These are phyloP conservation scores for Galerucella nymphaeae DNA, from an alignment of 2,888 invertebrate species.

Conservation along the genomic window DNA sequence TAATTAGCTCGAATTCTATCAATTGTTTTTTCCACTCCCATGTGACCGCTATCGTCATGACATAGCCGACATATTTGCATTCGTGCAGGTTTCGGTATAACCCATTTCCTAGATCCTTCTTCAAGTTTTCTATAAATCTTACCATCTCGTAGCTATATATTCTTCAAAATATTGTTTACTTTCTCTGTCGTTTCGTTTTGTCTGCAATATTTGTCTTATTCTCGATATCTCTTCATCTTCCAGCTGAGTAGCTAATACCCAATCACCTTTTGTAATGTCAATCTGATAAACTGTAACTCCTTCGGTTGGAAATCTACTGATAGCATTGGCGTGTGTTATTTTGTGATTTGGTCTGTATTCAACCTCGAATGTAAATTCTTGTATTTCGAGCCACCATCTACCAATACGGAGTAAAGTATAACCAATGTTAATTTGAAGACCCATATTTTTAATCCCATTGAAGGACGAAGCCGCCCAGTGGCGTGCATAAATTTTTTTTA, in stretches of 20 bases:
- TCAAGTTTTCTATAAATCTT: slow-evolving; percentile 18
- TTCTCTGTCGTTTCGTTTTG: slow-evolving; percentile 2
- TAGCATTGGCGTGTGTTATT: slow-evolving; percentile 44
- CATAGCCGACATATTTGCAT: no score
- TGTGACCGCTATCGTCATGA: no score
- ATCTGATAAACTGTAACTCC: slow-evolving; percentile 32
- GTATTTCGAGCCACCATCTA: slow-evolving; percentile 53
- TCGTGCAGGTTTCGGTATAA: no score
- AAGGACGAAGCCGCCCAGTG: no score
- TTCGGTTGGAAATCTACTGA: slow-evolving; percentile 43
- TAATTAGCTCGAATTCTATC: slow-evolving; percentile 35
- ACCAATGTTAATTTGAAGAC: no score
- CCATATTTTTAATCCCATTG: no score
- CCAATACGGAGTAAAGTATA: slow-evolving; percentile 52
- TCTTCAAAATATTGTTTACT: slow-evolving; percentile 23
- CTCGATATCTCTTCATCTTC: slow-evolving; percentile 42
- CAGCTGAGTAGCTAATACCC: slow-evolving; percentile 45
- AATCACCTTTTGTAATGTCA: slow-evolving; percentile 45
- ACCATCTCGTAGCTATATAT: slow-evolving; percentile 10
- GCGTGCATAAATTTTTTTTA: no score
- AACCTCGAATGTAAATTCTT: slow-evolving; percentile 46
- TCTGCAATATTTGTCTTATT: slow-evolving; percentile 28
- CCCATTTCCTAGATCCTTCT: slow-evolving; percentile 2
- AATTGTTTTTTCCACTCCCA: no score
- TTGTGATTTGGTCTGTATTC: slow-evolving; percentile 35